Conservation (phyloP, 2,113 vertebrate species). For the Hirundichthys speculiger region DNA sequence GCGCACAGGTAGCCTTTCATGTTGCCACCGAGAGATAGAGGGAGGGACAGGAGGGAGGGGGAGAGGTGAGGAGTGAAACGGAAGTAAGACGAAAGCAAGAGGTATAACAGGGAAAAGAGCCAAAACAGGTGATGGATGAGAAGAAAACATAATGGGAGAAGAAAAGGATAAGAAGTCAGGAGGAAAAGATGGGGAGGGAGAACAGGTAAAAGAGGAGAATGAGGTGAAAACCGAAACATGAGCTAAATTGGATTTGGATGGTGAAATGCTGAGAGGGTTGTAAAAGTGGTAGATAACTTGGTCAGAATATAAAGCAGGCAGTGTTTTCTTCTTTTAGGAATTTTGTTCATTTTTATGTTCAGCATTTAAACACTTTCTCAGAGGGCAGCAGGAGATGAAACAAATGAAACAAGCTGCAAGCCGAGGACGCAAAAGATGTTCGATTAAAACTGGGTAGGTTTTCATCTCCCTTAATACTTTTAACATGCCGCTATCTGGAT, state of each 20-base stretch:
- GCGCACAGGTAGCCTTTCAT: constrained; percentile 81
- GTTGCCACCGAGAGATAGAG: constrained; percentile 63
- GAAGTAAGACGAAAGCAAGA: constrained; percentile 11
- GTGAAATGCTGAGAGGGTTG: constrained; percentile 69
- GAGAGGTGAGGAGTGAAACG: constrained; percentile 18
- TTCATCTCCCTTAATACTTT: constrained; percentile 41
- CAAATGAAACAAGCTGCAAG: constrained; percentile 17
- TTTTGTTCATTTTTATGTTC: constrained; percentile 25
- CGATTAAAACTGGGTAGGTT: constrained; percentile 27
- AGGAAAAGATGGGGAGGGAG: constrained; percentile 38
- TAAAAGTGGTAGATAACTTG: constrained; percentile 53
- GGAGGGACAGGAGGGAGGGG: constrained; percentile 30
- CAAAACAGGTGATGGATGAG: constrained; percentile 6
- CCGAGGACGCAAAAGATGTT: constrained; percentile 9
- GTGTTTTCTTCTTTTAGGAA: constrained; percentile 33
- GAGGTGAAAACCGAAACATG: constrained; percentile 45
- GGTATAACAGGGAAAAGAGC: constrained; percentile 9
- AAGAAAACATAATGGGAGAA: constrained; percentile 28
- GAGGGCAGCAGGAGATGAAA: constrained; percentile 57
- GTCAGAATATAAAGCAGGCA: constrained; percentile 37
- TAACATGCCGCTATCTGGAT: constrained; percentile 19
- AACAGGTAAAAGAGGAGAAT: constrained; percentile 11
- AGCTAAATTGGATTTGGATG: constrained; percentile 76
- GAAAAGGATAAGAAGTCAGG: constrained; percentile 24
- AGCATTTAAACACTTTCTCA: constrained; percentile 49